Evolutionary conservation across 2,797 vertebrate species (phyloP).

Genomic region (Erpetoichthys calabaricus): DNA sequence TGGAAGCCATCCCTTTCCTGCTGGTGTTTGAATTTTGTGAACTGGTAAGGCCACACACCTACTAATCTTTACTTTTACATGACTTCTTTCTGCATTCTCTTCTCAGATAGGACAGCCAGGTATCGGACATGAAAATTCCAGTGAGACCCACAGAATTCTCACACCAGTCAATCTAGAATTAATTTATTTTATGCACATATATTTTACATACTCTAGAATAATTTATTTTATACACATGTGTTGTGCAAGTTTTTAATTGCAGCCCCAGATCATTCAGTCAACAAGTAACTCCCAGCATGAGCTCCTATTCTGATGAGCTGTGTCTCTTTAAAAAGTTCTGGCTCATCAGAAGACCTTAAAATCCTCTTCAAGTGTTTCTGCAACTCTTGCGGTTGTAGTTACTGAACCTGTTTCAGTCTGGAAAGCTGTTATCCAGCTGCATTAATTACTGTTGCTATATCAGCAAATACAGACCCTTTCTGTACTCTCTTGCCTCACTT

Average conservation of each 20-base stretch:
- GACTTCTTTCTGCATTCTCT: too few species aligned
- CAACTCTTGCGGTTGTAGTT: slow-evolving; percentile 4
- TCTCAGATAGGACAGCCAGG: too few species aligned
- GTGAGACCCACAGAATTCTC: too few species aligned
- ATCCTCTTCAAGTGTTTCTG: background rate
- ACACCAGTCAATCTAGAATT: too few species aligned
- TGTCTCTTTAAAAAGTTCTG: slow-evolving; percentile 1
- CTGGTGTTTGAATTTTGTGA: slow-evolving; percentile 93
- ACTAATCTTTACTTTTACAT: too few species aligned
- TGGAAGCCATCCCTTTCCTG: slow-evolving; percentile 90
- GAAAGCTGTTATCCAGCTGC: slow-evolving; percentile 1
- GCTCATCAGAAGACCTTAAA: background rate
- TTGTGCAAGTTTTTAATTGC: too few species aligned
- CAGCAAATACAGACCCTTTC: background rate
- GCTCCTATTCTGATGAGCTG: background rate
- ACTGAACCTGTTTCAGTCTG: slow-evolving; percentile 7
- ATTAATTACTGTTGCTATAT: background rate
- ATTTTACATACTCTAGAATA: too few species aligned
- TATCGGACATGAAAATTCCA: too few species aligned
- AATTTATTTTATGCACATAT: too few species aligned
- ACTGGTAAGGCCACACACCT: slow-evolving; percentile 61
- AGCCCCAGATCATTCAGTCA: too few species aligned
- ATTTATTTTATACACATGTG: too few species aligned
- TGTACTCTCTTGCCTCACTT: slow-evolving; percentile 6
- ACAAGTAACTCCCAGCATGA: too few species aligned